Base-by-base conservation (phyloP, 2,888 invertebrate species). In the Serripes groenlandicus region DNA sequence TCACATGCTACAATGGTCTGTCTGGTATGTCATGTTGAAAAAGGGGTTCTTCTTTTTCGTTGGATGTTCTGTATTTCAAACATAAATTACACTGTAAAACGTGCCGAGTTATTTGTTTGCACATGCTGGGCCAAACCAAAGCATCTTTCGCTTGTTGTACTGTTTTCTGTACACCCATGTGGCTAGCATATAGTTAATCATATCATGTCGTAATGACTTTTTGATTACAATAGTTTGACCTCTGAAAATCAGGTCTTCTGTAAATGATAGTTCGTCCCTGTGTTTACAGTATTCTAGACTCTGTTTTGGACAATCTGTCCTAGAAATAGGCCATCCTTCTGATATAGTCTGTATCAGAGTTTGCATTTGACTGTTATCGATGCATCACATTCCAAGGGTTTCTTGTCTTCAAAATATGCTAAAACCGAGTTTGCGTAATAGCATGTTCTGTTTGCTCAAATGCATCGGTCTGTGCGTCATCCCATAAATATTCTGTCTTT, bases 91-190 rank as follows among this genome's bases (percentile, higher is more conserved):
- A 84, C 1, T 56, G 62, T 1, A 74, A 54, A 2, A 87, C 73
- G 26, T 72, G 52, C 15, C 83, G 70, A 1, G 69, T 68, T 23
- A 87, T 85, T 23, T 81, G 62, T 28, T 37, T 21, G n/a, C 2
- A n/a, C n/a, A n/a, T n/a, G n/a, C n/a, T n/a, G n/a, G 85, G 87
- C 86, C 88, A 88, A 82, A 85, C 86, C 60, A 88, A 54, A 28
- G 78, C 49, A 26, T 87, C 78, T 11, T 77, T 68, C 0, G 88
- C 88, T n/a, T 78, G 66, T 30, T 58, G 49, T 28, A 78, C 15
- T 15, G 54, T 75, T 73, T 87, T 88, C 21, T 83, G 68, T 15
- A 80, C 71, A n/a, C 88, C 88, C 71, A 88, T 73, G 60, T 88
- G 84, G 23, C 85, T 83, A 23, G 32, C 23, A 64, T 89, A 85